A percentile compares a stretch with the other conserved stretches of the same genome.
Conservation (phyloP, 2,888 invertebrate species). For the Epistrophella euchroma region DNA sequence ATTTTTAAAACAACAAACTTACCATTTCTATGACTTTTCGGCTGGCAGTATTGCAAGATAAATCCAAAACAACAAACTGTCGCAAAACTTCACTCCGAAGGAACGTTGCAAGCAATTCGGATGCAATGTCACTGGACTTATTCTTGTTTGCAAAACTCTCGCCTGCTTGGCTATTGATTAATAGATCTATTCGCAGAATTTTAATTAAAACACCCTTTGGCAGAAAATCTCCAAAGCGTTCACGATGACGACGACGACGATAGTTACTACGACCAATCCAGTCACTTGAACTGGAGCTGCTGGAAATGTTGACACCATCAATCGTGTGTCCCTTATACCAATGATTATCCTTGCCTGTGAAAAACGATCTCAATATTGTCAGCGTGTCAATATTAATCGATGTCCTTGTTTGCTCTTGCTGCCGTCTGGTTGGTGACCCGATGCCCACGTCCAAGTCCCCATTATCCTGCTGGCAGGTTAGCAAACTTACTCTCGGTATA, state of each 20-base stretch:
- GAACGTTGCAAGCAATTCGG: slow-evolving; percentile 74
- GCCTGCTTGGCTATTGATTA: slow-evolving; percentile 73
- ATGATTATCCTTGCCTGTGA: slow-evolving; percentile 66
- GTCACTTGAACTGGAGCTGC: slow-evolving; percentile 51
- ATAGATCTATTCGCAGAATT: slow-evolving; percentile 79
- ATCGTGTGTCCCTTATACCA: slow-evolving; percentile 45
- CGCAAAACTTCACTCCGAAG: slow-evolving; percentile 79
- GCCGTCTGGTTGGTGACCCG: slow-evolving; percentile 61
- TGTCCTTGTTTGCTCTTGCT: slow-evolving; percentile 61
- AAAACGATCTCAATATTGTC: slow-evolving; percentile 70
- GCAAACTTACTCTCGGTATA: slow-evolving; percentile 81
- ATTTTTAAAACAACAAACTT: slow-evolving; percentile 75
- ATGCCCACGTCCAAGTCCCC: slow-evolving; percentile 13
- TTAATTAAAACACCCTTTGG: slow-evolving; percentile 78
- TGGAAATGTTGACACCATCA: slow-evolving; percentile 47
- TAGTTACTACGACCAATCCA: neutral
- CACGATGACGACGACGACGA: neutral
- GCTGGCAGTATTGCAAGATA: slow-evolving; percentile 81
- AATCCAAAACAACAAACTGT: slow-evolving; percentile 82
- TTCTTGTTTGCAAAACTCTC: slow-evolving; percentile 45
- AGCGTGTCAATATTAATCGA: slow-evolving; percentile 64
- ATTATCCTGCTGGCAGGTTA: slow-evolving; percentile 79
- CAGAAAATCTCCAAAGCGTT: slow-evolving; percentile 48
- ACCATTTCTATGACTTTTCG: slow-evolving; percentile 82
- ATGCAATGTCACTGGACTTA: slow-evolving; percentile 29